Percentiles rank a stretch among this genome's conserved stretches.
Evolutionary conservation across 2,113 vertebrate species (phyloP).

Genomic region (Thalassarche chlororhynchos): DNA sequence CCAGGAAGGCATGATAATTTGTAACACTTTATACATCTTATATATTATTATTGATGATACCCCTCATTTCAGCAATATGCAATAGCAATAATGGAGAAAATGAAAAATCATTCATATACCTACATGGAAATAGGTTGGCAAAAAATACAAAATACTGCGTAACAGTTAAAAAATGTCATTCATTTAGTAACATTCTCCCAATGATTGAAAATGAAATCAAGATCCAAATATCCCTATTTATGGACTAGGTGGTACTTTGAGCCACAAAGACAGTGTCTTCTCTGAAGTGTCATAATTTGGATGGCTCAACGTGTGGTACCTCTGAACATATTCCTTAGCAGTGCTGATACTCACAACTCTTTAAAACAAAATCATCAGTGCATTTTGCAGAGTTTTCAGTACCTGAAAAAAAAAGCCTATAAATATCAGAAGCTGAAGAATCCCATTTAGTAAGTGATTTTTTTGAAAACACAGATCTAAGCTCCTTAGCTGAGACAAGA

Average conservation of each 20-base stretch:
- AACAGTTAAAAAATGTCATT: neutral
- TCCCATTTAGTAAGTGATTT: neutral
- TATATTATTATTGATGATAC: neutral
- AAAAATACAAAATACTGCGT: neutral
- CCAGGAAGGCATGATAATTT: neutral
- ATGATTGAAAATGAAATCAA: neutral
- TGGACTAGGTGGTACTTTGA: neutral
- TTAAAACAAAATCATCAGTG: neutral
- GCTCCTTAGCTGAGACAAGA: neutral
- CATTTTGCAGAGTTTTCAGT: neutral
- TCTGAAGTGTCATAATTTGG: neutral
- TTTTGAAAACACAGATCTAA: neutral
- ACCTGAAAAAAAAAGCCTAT: neutral
- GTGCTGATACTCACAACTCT: neutral
- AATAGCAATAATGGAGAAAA: neutral
- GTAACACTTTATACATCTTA: neutral
- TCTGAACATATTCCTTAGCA: neutral
- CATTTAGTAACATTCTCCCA: neutral
- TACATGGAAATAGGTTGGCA: neutral
- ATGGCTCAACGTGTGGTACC: neutral
- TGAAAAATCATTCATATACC: neutral
- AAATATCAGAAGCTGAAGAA: neutral
- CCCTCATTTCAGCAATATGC: neutral
- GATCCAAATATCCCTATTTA: neutral
- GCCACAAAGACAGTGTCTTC: neutral